These are phyloP conservation scores for Panthera leo DNA, from an alignment of 2,113 vertebrate species.

Conservation along the genomic window DNA sequence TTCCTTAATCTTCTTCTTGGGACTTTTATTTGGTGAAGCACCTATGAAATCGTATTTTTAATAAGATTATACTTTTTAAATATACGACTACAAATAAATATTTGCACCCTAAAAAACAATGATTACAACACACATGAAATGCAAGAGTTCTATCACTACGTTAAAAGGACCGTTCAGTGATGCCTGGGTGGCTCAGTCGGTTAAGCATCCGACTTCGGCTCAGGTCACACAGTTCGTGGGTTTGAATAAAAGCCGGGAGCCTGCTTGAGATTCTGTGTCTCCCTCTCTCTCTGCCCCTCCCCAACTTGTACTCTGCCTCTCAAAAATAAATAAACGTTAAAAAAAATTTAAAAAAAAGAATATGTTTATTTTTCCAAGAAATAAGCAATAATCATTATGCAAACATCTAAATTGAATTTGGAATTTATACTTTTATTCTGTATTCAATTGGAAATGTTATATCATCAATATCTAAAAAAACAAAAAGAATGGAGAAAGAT, in stretches of 20 bases:
- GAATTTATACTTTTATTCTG: neutral
- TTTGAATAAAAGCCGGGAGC: no score
- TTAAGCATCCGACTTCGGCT: no score
- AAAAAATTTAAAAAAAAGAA: neutral
- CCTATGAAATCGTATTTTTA: slow-evolving; percentile 23
- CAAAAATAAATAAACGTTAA: no score
- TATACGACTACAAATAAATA: neutral
- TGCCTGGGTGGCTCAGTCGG: no score
- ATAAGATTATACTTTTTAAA: neutral
- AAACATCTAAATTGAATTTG: neutral
- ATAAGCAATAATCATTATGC: neutral
- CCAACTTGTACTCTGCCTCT: no score
- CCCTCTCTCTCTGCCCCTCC: no score
- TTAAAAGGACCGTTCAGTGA: neutral
- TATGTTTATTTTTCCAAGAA: neutral
- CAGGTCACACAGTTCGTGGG: no score
- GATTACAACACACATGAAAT: slow-evolving; percentile 53
- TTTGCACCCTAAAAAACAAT: slow-evolving; percentile 60
- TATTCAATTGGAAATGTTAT: neutral
- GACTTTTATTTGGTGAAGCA: slow-evolving; percentile 52
- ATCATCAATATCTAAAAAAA: neutral
- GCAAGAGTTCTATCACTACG: neutral
- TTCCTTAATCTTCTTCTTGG: neutral
- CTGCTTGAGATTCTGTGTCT: no score
- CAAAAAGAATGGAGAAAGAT: neutral